Evolutionary conservation across 2,888 invertebrate genomes (phyloP).

Genomic region (Rhaphigaster nebulosa): DNA sequence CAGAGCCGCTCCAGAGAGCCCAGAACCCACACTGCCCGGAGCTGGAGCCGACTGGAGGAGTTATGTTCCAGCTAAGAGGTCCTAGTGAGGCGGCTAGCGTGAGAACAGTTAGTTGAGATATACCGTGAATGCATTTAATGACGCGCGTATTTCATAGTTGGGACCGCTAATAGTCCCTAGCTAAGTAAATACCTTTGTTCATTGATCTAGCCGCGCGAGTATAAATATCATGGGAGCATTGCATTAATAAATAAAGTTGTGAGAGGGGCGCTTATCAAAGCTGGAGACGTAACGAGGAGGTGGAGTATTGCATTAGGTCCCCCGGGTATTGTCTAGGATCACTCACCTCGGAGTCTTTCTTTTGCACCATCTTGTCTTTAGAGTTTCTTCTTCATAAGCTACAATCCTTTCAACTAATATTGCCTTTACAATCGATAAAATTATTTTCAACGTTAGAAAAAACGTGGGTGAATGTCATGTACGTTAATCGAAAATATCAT

Average conservation of each 20-base stretch:
- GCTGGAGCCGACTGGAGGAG: not conserved
- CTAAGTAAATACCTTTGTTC: slow-evolving; percentile 13
- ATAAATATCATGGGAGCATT: not conserved
- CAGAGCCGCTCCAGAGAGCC: not conserved
- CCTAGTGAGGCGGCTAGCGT: slow-evolving; percentile 12
- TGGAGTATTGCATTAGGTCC: too few species aligned
- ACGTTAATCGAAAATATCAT: too few species aligned
- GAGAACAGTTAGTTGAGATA: slow-evolving; percentile 29
- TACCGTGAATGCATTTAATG: slow-evolving; percentile 37
- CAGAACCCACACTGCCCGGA: not conserved
- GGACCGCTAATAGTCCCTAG: slow-evolving; percentile 19
- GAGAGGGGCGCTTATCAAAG: not conserved
- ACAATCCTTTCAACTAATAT: not conserved
- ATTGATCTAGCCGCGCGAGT: slow-evolving; percentile 25
- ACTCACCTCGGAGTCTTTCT: not conserved
- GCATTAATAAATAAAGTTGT: slow-evolving; percentile 9
- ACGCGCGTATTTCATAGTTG: not conserved
- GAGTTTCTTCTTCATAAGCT: not conserved
- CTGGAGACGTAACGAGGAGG: not conserved
- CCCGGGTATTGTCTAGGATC: not conserved
- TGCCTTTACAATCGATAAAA: not conserved
- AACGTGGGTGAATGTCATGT: too few species aligned
- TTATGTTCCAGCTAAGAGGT: slow-evolving; percentile 24
- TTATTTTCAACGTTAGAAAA: too few species aligned
- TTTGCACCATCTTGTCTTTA: not conserved